Conservation (phyloP, 2,888 invertebrate genomes). For the Stegophylla sp. region DNA sequence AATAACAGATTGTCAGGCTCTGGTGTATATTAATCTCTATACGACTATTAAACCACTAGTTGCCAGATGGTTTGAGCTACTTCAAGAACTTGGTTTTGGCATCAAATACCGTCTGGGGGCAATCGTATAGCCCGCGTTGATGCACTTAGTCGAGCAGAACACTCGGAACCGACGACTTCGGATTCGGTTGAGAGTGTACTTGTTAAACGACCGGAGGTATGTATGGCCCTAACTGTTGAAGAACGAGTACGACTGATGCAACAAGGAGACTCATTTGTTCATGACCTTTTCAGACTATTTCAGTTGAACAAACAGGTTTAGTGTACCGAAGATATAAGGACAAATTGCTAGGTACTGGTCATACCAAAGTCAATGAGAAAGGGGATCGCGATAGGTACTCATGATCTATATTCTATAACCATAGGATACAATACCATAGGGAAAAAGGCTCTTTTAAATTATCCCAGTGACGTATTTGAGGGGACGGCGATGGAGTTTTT, state of each 20-base stretch:
- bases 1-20: slow-evolving; percentile 48
- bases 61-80: not conserved
- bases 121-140: slow-evolving; percentile 16
- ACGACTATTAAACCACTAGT: too few species aligned
- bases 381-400: not conserved
- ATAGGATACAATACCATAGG: too few species aligned
- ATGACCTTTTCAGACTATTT: not conserved
- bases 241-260: slow-evolving; percentile 13
- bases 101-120: not conserved
- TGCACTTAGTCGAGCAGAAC: slow-evolving; percentile 14
- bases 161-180: not conserved
- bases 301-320: not conserved
- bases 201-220: not conserved
- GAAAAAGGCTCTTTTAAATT: too few species aligned
- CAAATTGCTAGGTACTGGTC: not conserved
- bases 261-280: not conserved
- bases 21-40: slow-evolving; percentile 15
- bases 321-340: not conserved
- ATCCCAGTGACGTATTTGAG: too few species aligned
- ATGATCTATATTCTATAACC: too few species aligned
- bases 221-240: not conserved
- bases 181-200: not conserved
- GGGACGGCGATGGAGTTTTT: too few species aligned
- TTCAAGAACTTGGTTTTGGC: slow-evolving; percentile 9
- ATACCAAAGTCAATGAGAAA: slow-evolving; percentile 24